phyloP scores from a whole-genome alignment of 2,888 invertebrate species.

The Leptothorax acervorum region DNA sequence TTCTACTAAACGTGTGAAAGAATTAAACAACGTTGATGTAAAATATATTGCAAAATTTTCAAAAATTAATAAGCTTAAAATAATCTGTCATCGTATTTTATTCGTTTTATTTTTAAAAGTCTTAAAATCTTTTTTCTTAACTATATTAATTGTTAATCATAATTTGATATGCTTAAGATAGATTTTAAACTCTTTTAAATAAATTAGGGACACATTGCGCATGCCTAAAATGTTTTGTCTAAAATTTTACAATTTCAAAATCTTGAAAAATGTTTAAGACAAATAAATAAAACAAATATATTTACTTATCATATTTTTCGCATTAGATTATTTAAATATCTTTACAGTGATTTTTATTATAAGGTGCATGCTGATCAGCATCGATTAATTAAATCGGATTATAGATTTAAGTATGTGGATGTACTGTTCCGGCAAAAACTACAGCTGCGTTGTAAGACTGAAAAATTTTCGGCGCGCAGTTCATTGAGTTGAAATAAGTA shows the following conservation, averaged over 20 bases:
- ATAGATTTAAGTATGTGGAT: too few relatives aligned
- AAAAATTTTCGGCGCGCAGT: too few relatives aligned
- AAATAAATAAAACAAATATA: conserved; percentile 1
- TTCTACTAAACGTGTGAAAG: background rate
- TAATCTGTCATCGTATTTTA: background rate
- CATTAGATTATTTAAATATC: too few relatives aligned
- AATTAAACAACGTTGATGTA: background rate
- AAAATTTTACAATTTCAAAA: background rate
- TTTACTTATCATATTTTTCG: too few relatives aligned
- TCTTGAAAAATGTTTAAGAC: background rate
- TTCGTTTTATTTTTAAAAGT: background rate
- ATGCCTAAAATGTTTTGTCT: too few relatives aligned
- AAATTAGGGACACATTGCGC: background rate
- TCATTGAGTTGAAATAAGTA: too few relatives aligned
- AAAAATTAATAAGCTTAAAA: background rate
- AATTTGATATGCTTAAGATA: background rate
- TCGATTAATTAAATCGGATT: too few relatives aligned
- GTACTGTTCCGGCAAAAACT: too few relatives aligned
- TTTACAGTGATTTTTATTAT: too few relatives aligned
- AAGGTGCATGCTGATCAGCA: too few relatives aligned
- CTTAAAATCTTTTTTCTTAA: background rate
- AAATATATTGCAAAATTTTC: background rate
- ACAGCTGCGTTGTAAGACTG: too few relatives aligned
- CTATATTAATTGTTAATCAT: background rate
- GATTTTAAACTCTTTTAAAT: background rate